phyloP scores from a whole-genome alignment of 2,888 invertebrate genomes.

The Lycaena phlaeas region DNA sequence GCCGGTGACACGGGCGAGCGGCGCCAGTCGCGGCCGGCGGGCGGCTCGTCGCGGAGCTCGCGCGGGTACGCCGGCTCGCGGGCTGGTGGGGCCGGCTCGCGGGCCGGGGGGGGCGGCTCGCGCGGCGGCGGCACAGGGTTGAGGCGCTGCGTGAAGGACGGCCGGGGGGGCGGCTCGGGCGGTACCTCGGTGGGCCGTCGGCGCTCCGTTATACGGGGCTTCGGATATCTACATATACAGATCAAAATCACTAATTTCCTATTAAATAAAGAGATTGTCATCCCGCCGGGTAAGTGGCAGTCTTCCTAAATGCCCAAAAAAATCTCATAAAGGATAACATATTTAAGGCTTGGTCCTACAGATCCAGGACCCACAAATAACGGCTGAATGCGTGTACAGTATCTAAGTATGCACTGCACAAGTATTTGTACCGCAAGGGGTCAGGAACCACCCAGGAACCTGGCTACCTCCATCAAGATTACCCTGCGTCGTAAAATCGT shows the following conservation, averaged over 20 bases:
- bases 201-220: constrained; percentile 17
- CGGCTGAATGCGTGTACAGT: no score
- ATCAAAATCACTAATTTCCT: no score
- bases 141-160: constrained; percentile 11
- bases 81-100: constrained; percentile 17
- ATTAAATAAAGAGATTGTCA: constrained; percentile 1
- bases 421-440: no score
- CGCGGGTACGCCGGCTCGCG: constrained; percentile 10
- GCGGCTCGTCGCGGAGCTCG: not conserved
- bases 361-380: no score
- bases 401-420: no score
- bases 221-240: constrained; percentile 15
- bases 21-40: constrained; percentile 23
- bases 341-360: no score
- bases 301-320: no score
- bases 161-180: constrained; percentile 17
- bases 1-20: constrained; percentile 25
- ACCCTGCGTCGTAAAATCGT: no score
- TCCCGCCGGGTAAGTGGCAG: no score
- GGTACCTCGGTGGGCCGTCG: constrained; percentile 12
- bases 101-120: constrained; percentile 13
- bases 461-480: no score
- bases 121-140: constrained; percentile 19
- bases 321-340: no score
- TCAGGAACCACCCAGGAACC: no score